Conservation (phyloP, 2,113 vertebrate species). For the Scortum barcoo region DNA sequence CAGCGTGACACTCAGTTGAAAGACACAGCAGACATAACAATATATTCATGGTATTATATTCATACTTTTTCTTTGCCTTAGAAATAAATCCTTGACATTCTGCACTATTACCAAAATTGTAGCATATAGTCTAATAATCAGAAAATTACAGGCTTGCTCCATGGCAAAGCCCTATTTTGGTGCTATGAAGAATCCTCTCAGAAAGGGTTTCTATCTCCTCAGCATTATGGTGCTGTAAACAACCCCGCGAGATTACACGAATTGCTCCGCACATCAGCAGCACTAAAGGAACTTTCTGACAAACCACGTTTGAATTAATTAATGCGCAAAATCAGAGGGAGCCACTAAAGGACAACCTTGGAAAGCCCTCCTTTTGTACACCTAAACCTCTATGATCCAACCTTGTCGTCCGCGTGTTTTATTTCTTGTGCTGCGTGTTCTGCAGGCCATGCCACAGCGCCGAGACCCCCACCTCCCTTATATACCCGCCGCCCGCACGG, state of each 20-base stretch:
- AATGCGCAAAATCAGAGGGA: constrained; percentile 48
- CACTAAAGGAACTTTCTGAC: constrained; percentile 46
- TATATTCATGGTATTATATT: constrained; percentile 11
- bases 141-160: constrained; percentile 50
- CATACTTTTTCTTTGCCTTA: constrained; percentile 1
- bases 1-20: not conserved
- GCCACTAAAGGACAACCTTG: constrained; percentile 32
- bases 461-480: constrained; percentile 67
- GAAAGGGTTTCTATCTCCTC: constrained; percentile 39
- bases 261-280: constrained; percentile 36
- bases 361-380: constrained; percentile 40
- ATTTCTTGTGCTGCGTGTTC: constrained; percentile 57
- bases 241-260: constrained; percentile 36
- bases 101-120: constrained; percentile 52
- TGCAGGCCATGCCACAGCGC: constrained; percentile 62
- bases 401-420: constrained; percentile 49
- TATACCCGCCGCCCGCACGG: constrained; percentile 55
- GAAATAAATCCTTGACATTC: constrained; percentile 46
- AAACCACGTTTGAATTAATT: constrained; percentile 32
- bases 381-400: constrained; percentile 57
- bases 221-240: constrained; percentile 33
- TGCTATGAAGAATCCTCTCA: constrained; percentile 37
- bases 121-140: constrained; percentile 43
- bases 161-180: constrained; percentile 30
- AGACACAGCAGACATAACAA: not conserved